These are phyloP conservation scores for Ciconia boyciana DNA, from an alignment of 2,113 vertebrate genomes.

Conservation along the genomic window DNA sequence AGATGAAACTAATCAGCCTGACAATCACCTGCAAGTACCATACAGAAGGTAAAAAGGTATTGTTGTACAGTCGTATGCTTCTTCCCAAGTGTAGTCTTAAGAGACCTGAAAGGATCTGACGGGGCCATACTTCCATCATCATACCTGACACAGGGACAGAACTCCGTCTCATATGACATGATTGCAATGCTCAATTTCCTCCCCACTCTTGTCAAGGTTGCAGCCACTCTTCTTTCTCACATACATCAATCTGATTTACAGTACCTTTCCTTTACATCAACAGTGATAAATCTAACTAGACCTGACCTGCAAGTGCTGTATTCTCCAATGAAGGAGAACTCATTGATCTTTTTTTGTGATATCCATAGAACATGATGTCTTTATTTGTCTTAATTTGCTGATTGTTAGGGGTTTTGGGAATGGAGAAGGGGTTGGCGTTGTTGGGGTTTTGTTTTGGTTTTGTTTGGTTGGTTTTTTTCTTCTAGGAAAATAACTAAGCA, in stretches of 20 bases:
- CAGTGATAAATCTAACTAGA: background rate
- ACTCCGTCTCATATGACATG: background rate
- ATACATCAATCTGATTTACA: background rate
- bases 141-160: background rate
- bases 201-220: background rate
- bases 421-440: rapidly evolving
- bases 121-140: background rate
- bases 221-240: background rate
- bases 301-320: background rate
- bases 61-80: background rate
- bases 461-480: background rate
- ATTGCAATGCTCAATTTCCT: background rate
- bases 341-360: background rate
- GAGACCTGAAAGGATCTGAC: background rate
- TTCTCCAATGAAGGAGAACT: background rate
- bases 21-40: background rate
- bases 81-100: background rate
- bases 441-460: background rate
- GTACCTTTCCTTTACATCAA: background rate
- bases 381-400: background rate
- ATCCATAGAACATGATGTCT: background rate
- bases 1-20: background rate
- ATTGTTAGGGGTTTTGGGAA: rapidly evolving
- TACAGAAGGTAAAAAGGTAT: background rate
- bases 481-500: background rate